These are phyloP conservation scores for Nycticryphes semicollaris DNA, from an alignment of 2,113 vertebrate species.

Conservation along the genomic window DNA sequence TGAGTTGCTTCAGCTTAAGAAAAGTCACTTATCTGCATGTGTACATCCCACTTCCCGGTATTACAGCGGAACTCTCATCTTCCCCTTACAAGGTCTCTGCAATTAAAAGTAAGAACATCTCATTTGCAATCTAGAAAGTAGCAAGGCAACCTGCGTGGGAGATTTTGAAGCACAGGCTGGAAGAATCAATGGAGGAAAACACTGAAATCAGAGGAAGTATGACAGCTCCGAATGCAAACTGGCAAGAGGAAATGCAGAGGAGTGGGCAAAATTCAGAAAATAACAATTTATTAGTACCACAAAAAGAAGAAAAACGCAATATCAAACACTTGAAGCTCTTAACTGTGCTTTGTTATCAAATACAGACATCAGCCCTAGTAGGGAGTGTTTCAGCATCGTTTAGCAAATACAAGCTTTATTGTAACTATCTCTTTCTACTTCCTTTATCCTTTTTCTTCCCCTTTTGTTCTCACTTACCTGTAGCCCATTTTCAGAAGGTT, in stretches of 20 bases:
- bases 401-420: not conserved
- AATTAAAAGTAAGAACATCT: not conserved
- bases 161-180: not conserved
- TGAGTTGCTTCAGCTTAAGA: not conserved
- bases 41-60: not conserved
- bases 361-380: not conserved
- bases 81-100: not conserved
- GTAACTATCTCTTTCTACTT: not conserved
- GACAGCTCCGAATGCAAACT: not conserved
- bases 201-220: not conserved
- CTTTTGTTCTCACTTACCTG: not conserved
- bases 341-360: not conserved
- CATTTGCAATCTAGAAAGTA: not conserved
- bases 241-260: not conserved
- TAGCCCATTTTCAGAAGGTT: not conserved
- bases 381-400: not conserved
- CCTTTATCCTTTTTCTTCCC: not conserved
- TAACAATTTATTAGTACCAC: not conserved
- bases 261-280: not conserved
- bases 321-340: not conserved
- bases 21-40: not conserved
- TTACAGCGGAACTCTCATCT: not conserved
- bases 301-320: not conserved
- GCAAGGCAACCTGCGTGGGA: slow-evolving; percentile 14
- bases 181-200: not conserved